These are phyloP conservation scores for Drosophila suboccidentalis DNA, from an alignment of 2,888 invertebrate genomes.

Conservation along the genomic window DNA sequence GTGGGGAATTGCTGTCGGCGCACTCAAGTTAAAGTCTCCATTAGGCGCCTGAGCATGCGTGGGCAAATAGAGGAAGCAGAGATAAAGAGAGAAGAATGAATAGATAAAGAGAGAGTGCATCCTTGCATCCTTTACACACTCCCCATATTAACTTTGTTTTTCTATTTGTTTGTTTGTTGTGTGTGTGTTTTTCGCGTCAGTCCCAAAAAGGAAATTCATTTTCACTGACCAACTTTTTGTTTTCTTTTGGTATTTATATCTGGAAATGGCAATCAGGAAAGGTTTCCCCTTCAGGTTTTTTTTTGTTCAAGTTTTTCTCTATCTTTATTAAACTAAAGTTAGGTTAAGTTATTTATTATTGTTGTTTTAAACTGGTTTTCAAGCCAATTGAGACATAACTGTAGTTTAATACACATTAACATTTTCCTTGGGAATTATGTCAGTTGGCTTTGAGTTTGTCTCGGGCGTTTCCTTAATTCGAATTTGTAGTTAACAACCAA, in stretches of 20 bases:
- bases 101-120: not conserved
- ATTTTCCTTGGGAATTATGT: slow-evolving; percentile 78
- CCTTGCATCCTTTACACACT: slow-evolving; percentile 62
- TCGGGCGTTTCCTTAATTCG: slow-evolving; percentile 44
- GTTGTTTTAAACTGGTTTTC: slow-evolving; percentile 57
- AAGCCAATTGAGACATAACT: slow-evolving; percentile 74
- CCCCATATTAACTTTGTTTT: slow-evolving; percentile 17
- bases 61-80: slow-evolving; percentile 25
- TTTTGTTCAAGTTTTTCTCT: slow-evolving; percentile 55
- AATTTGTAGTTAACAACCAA: slow-evolving; percentile 11
- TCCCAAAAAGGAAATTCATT: slow-evolving; percentile 68
- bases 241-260: slow-evolving; percentile 24
- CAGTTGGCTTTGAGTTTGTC: slow-evolving; percentile 51
- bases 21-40: slow-evolving; percentile 66
- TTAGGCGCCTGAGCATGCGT: slow-evolving; percentile 56
- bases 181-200: slow-evolving; percentile 19
- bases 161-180: slow-evolving; percentile 11
- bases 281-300: slow-evolving; percentile 49
- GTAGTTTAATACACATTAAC: slow-evolving; percentile 71
- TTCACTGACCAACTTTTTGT: slow-evolving; percentile 66
- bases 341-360: slow-evolving; percentile 40
- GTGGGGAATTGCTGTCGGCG: slow-evolving; percentile 42
- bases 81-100: not conserved
- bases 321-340: slow-evolving; percentile 46
- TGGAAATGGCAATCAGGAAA: slow-evolving; percentile 68